Base-by-base conservation (phyloP, 2,113 vertebrate species). In the Reinhardtius hippoglossoides region DNA sequence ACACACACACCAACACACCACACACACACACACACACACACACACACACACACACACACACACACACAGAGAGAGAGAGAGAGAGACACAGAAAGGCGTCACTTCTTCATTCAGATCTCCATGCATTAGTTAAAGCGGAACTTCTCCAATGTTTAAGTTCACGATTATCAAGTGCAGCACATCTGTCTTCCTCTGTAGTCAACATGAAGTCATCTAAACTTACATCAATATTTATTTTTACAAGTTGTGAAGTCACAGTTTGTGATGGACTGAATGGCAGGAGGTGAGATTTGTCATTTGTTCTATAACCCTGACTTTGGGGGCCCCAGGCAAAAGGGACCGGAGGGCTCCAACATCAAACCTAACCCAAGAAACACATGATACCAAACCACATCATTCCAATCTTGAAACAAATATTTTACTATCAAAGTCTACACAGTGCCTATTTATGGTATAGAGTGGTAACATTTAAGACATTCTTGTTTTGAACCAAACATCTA, bases 51-150 rank as follows among this genome's bases (percentile, higher is more conserved):
- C 35, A 48, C 44, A 46, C 44, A 46, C 14, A 67, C 37, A 57
- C 15, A 2, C 59, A 60, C 35, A 64, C 24, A n/a, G n/a, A n/a
- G n/a, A n/a, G n/a, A n/a, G n/a, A n/a, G n/a, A n/a, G n/a, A n/a
- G n/a, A n/a, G n/a, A n/a, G n/a, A 60, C 35, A 64, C 24, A 76
- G 21, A 72, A 67, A 31, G 4, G 18, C 2, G 0, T 26, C n/a
- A 62, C n/a, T 57, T 40, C n/a, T 67, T 67, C 35, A 64, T 74
- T 74, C 46, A 61, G 3, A 65, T 48, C 13, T 64, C 20, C 16
- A 23, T 27, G 54, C 14, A 59, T 3, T 21, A 46, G 31, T 31
- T 31, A 31, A 31, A 31, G 31, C 31, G 31, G 31, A 31, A 31
- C 31, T 7, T 46, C 61, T 59, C 26, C 18, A 48, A 69, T 68